Base-by-base conservation (phyloP, 1,140 invertebrate genomes). In the Drosophila miranda region DNA sequence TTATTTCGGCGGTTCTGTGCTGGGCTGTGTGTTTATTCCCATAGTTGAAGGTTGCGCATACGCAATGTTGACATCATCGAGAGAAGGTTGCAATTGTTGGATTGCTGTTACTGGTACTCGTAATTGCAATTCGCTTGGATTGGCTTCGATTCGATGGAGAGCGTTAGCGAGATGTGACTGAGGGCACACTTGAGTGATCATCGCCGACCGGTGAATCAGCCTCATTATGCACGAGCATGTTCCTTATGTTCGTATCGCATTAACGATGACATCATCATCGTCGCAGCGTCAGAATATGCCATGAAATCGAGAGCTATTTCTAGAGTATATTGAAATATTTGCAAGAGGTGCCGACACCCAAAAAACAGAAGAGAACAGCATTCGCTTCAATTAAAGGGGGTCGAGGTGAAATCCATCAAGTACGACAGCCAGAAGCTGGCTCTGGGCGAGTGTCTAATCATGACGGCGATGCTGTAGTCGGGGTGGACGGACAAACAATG, bases 371-470 rank as follows among this genome's bases (percentile, higher is more conserved):
- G 43, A 67, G 42, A 46, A 59, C 52, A 57, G 60, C 58, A 63
- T 74, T 68, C 63, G 78, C 82, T 69, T 78, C 82, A 86, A 86
- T 86, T 86, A 78, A 86, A 86, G 78, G 82, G 87, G 82, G 82
- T 86, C 82, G 82, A 86, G 82, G 82, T 86, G 82, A 86, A 87
- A 86, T 86, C 78, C 83, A 86, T 86, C 82, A 86, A 84, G 71
- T 79, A 19, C 51, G 30, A 54, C 9, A 34, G 30, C 11, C 34
- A 38, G 34, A 13, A 38, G 41, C 28, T 66, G 42, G 34, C 34
- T 38, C 34, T 28, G 59, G 30, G 74, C 72, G 78, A 56, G 57
- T 69, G 63, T 75, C 78, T 78, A 82, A 82, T 79, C 72, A 72
- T 76, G 57, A 49, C 60, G 48, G 19, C 60, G 48, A 23, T 54